Evolutionary conservation across 1,140 invertebrate species (phyloP).

Genomic region (Hyles euphorbiae): DNA sequence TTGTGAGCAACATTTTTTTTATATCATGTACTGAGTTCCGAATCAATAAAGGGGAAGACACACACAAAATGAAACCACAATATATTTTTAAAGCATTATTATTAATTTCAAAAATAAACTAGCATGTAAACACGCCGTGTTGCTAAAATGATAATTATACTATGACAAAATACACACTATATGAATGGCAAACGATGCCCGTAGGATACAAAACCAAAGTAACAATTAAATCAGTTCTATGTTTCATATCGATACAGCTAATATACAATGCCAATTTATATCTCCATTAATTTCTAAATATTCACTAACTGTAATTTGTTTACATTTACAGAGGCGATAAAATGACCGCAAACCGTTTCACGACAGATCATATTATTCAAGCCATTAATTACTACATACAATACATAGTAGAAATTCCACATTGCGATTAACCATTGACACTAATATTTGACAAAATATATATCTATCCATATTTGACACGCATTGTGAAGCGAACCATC

Average conservation of each 20-base stretch:
- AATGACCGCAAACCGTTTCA: not conserved
- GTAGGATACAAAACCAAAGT: constrained; percentile 27
- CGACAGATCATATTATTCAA: not conserved
- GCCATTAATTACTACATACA: not conserved
- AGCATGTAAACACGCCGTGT: constrained; percentile 65
- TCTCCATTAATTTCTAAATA: constrained; percentile 38
- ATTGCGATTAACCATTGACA: too few relatives aligned
- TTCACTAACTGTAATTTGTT: constrained; percentile 52
- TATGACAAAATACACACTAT: constrained; percentile 64
- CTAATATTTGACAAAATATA: too few relatives aligned
- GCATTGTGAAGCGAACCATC: too few relatives aligned
- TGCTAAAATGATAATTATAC: constrained; percentile 56
- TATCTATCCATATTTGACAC: too few relatives aligned
- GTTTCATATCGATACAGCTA: constrained; percentile 10
- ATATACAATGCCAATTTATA: constrained; percentile 39
- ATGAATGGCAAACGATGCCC: constrained; percentile 29
- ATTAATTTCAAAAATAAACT: constrained; percentile 71
- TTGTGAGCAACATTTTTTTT: too few relatives aligned
- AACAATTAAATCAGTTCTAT: constrained; percentile 39
- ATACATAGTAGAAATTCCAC: too few relatives aligned
- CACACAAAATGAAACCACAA: too few relatives aligned
- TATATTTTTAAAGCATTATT: constrained; percentile 64
- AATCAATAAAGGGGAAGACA: too few relatives aligned
- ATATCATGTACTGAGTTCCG: too few relatives aligned
- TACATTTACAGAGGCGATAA: constrained; percentile 12